Evolutionary conservation across 2,797 vertebrate genomes (phyloP).

Genomic region (Bradypus variegatus): DNA sequence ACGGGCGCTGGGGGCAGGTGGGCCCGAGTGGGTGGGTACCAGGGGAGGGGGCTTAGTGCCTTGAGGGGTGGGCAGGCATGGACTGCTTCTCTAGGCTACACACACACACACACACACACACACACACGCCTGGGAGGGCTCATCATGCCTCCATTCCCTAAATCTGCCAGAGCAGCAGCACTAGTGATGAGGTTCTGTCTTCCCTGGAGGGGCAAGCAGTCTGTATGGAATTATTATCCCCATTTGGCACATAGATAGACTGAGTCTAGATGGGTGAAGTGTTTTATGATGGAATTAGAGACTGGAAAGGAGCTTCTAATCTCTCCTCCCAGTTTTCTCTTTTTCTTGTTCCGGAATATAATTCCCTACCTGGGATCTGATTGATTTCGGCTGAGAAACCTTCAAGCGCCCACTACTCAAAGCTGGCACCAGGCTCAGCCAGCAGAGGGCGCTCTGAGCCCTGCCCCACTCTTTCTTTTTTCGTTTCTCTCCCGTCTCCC

Average conservation of each 20-base stretch:
- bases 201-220: not conserved
- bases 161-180: not conserved
- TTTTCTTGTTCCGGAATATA: not conserved
- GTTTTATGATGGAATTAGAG: not conserved
- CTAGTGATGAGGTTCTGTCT: not conserved
- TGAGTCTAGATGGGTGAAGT: not conserved
- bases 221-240: rapidly evolving
- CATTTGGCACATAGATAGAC: not conserved
- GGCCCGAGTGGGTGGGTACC: rapidly evolving
- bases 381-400: not conserved
- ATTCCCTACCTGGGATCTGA: not conserved
- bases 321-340: not conserved
- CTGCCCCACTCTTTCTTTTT: not conserved
- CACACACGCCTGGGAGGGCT: no score
- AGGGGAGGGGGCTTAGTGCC: not conserved
- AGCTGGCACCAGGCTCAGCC: not conserved
- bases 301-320: not conserved
- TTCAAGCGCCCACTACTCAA: rapidly evolving
- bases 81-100: not conserved
- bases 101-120: not conserved
- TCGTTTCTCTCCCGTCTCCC: not conserved
- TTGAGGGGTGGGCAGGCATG: not conserved
- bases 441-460: not conserved
- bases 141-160: not conserved
- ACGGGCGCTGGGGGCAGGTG: rapidly evolving